Conservation (phyloP, 2,113 vertebrate species). For the zebrafish (Danio rerio) region DNA sequence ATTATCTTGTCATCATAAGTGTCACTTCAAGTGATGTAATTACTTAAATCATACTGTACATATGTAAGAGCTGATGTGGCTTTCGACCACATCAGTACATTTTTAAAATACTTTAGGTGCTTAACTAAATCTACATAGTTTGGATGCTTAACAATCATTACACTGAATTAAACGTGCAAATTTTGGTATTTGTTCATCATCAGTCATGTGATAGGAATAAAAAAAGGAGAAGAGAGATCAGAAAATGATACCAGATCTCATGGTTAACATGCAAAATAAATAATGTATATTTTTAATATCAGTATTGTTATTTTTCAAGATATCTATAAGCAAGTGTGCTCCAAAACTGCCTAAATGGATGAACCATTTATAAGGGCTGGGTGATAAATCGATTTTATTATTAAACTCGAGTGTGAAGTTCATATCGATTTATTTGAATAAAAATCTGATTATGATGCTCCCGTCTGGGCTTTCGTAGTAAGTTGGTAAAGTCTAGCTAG, state of each 20-base stretch:
- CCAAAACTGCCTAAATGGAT: too few species aligned
- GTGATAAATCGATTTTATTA: too few species aligned
- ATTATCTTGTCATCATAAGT: conserved; percentile 39
- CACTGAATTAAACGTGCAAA: neutral
- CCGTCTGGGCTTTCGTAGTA: too few species aligned
- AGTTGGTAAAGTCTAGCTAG: too few species aligned
- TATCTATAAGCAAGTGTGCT: too few species aligned
- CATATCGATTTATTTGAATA: too few species aligned
- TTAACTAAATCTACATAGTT: neutral
- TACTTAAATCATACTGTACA: conserved; percentile 35
- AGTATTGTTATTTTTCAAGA: too few species aligned
- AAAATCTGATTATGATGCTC: too few species aligned
- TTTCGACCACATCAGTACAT: too few species aligned
- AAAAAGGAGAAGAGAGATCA: neutral
- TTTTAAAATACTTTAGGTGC: neutral
- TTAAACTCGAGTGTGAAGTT: too few species aligned
- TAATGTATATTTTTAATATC: too few species aligned
- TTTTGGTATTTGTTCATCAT: neutral
- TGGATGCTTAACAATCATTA: neutral
- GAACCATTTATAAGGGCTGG: too few species aligned
- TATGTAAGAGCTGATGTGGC: neutral
- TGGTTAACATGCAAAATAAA: neutral
- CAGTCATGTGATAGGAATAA: neutral
- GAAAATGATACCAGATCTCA: neutral
- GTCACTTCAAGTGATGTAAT: conserved; percentile 20